Evolutionary conservation across 2,797 vertebrate species (phyloP), one percentile per base, ranked within the genome.

Genomic region (Delichon dasypus): DNA sequence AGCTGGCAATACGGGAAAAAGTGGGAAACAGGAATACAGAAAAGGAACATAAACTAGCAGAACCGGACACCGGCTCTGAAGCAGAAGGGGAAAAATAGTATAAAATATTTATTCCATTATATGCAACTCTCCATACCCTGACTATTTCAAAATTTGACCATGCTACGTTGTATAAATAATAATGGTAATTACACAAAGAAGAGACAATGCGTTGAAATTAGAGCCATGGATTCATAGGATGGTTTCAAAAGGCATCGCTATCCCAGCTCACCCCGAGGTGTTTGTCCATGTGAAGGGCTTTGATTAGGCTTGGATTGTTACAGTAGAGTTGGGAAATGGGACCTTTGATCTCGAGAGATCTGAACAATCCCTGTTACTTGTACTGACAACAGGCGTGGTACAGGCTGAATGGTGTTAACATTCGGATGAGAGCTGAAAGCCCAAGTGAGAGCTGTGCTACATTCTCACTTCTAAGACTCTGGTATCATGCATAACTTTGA

Each of bases 291-390:
- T 0, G 8, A 55, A 93, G 83, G 71, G 83, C 66, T 96, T 92
- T 95, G 81, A 88, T 95, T 89, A 90, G 72, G 60, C 50, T 92
- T 10, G 4, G 73, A 78, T 84, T 81, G 66, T 81, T 86, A 84
- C 65, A 91, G 77, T 32, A 76, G 70, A 88, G 64, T 61, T 95
- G 71, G 62, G 88, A 96, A 93, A 91, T 30, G 13, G 62, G 87
- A 95, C 87, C 85, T 95, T 91, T 95, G 89, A 94, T 91, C 89
- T 95, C 53, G 13, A 90, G 91, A 94, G 85, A 93, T 90, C 94
- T 86, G 88, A 95, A 88, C 88, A 94, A 88, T 86, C 74, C 80
- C 40, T 78, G 73, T 74, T 94, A 85, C 88, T 95, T 90, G 53
- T 60, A 42, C 92, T 94, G 92, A 95, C 92, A 96, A 96, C 76